Conservation (phyloP, 2,797 vertebrate genomes). For the Chelonia mydas region DNA sequence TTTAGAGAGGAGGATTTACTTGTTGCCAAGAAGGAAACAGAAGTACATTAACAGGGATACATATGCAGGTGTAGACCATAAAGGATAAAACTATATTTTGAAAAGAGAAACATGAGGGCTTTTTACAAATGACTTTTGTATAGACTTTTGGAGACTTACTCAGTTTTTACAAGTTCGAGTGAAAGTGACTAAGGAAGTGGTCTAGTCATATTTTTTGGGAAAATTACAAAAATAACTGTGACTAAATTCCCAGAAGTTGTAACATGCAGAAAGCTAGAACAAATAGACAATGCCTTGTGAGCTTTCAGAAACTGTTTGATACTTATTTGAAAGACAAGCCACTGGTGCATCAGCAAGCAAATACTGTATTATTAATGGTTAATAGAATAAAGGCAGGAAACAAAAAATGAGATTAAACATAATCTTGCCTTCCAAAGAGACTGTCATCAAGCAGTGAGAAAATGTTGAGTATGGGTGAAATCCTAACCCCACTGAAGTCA, state of each 20-base stretch:
- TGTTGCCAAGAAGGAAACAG: slow-evolving; percentile 11
- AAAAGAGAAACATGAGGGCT: background rate
- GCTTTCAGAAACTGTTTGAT: background rate
- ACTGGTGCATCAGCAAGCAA: background rate
- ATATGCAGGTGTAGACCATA: background rate
- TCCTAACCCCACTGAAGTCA: background rate
- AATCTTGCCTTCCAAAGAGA: background rate
- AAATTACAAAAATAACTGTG: slow-evolving; percentile 48
- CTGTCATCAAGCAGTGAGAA: background rate
- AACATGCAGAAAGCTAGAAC: background rate
- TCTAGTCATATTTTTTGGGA: slow-evolving; percentile 32
- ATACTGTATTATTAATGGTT: slow-evolving; percentile 1
- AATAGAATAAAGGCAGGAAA: slow-evolving; percentile 7
- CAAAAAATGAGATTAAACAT: background rate
- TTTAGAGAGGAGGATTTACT: background rate
- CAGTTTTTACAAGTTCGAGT: slow-evolving; percentile 47
- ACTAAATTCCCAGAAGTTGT: slow-evolving; percentile 55
- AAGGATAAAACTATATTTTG: background rate
- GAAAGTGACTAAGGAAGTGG: slow-evolving; percentile 43
- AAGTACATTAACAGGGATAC: slow-evolving; percentile 26
- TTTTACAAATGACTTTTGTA: background rate
- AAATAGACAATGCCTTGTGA: slow-evolving; percentile 33
- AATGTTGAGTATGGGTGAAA: slow-evolving; percentile 7
- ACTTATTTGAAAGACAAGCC: slow-evolving; percentile 40
- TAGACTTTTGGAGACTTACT: slow-evolving; percentile 12